phyloP scores from a whole-genome alignment of 1,140 invertebrate species.

The Macrostomum lignano region DNA sequence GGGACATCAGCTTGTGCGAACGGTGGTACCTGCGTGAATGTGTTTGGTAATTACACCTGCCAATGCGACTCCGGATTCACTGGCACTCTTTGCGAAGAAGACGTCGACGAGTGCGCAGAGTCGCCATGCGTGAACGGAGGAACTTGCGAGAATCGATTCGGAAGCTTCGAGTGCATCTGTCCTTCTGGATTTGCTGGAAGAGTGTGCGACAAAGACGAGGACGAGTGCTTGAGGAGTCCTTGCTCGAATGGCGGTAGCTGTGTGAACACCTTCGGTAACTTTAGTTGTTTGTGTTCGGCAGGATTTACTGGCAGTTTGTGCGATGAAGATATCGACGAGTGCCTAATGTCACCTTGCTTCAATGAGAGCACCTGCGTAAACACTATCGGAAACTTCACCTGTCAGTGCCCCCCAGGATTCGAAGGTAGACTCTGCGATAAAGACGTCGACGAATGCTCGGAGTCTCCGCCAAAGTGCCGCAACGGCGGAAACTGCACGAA shows the following conservation, averaged over 20 bases:
- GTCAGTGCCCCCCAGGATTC: slow-evolving; percentile 58
- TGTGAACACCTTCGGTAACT: slow-evolving; percentile 9
- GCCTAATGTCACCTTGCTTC: too few species aligned
- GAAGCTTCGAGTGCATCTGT: slow-evolving; percentile 45
- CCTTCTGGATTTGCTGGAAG: slow-evolving; percentile 52
- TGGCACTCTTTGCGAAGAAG: slow-evolving; percentile 10
- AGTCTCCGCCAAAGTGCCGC: slow-evolving; percentile 9
- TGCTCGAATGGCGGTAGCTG: slow-evolving; percentile 14
- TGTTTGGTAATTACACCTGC: slow-evolving; percentile 64
- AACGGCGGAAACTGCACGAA: slow-evolving; percentile 12
- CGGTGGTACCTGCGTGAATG: slow-evolving; percentile 67
- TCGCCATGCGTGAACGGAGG: slow-evolving; percentile 19
- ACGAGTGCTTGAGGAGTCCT: slow-evolving; percentile 12
- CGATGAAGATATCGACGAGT: too few species aligned
- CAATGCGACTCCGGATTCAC: slow-evolving; percentile 10
- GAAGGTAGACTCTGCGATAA: slow-evolving; percentile 45
- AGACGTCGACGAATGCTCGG: slow-evolving; percentile 19
- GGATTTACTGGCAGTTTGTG: too few species aligned
- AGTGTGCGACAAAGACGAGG: slow-evolving; percentile 10
- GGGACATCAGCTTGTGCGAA: slow-evolving; percentile 70
- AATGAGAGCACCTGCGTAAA: too few species aligned
- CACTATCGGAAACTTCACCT: slow-evolving; percentile 55
- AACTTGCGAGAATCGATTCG: slow-evolving; percentile 13
- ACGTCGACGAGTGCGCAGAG: slow-evolving; percentile 13
- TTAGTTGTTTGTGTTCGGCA: background rate